A percentile compares a stretch with the other conserved stretches of the same genome.
These are phyloP conservation scores for Dicyrtomina minuta DNA, from an alignment of 2,888 invertebrate species.

Conservation along the genomic window DNA sequence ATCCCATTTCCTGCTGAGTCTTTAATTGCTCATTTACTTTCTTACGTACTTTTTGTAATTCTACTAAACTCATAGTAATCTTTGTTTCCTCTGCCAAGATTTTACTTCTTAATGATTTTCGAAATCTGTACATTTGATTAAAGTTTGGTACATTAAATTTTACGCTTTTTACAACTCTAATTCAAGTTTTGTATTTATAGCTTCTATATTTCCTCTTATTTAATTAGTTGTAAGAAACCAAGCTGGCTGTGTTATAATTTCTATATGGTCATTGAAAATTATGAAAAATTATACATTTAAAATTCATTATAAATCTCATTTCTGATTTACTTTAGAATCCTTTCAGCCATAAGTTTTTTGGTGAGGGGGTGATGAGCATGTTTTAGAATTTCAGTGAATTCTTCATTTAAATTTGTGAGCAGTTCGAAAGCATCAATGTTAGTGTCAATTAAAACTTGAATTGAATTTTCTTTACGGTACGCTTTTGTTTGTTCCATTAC, in stretches of 20 bases:
- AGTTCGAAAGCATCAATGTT: conserved; percentile 63
- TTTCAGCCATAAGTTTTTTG: conserved; percentile 66
- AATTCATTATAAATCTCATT: too few species aligned
- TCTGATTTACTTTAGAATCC: conserved; percentile 57
- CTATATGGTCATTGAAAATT: not conserved
- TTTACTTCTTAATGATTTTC: conserved; percentile 22
- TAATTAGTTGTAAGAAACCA: too few species aligned
- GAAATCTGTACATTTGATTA: conserved; percentile 9
- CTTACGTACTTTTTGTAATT: conserved; percentile 58
- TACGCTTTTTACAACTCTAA: not conserved
- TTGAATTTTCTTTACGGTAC: conserved; percentile 56
- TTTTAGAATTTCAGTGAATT: conserved; percentile 59
- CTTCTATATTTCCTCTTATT: not conserved
- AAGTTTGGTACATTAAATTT: not conserved
- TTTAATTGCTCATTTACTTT: conserved; percentile 62
- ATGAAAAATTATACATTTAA: too few species aligned
- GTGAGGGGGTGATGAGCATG: conserved; percentile 64
- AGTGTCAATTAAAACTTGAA: conserved; percentile 59
- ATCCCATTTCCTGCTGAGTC: conserved; percentile 63
- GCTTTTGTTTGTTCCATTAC: conserved; percentile 56
- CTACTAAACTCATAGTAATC: conserved; percentile 27
- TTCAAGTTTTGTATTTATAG: not conserved
- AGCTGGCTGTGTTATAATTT: too few species aligned
- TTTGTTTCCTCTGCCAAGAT: conserved; percentile 28
- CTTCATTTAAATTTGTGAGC: conserved; percentile 60